Base-by-base conservation (phyloP, 1,140 invertebrate species). In the Eumaeus atala region DNA sequence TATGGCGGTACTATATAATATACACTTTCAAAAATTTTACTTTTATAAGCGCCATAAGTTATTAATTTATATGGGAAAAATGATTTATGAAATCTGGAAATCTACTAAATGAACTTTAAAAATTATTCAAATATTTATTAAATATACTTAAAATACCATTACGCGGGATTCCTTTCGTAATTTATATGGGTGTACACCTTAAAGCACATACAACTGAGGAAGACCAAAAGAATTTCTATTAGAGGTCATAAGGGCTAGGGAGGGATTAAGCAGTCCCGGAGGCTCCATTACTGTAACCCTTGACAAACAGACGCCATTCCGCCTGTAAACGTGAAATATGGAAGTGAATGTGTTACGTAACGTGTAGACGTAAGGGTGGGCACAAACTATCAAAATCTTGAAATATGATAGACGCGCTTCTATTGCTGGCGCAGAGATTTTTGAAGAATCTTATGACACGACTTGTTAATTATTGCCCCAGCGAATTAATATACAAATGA, bases 311-410 rank as follows among this genome's bases (percentile, higher is more conserved):
- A 55, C 55, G 48, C 49, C 55, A 52, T 48, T 47, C 51, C 33
- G 49, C 58, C 52, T 62, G 59, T 70, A 64, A 64, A 70, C 67
- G 60, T 61, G 58, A 67, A 64, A 70, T 67, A 65, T 70, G 58
- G 62, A 55, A 55, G 54, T 28, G 21, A n/a, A 28, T 28, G 21
- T 53, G 48, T 49, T 47, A 38, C 51, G 49, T 42, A 50, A 59
- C 12, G 28, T 48, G 21, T 50, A 12, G n/a, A 42, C 6, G n/a
- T n/a, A n/a, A 33, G 14, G 48, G 34, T 9, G 40, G 16, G 40
- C 40, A 14, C 40, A 44, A 9, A 44, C 40, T 28, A 28, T 28
- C 21, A 2, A 28, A 28, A 28, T 28, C 2, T 28, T 28, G 21
- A 28, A 3, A 28, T 28, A n/a, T n/a, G n/a, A n/a, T 28, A 6